phyloP scores from a whole-genome alignment of 2,888 invertebrate species.

The Galeruca laticollis region DNA sequence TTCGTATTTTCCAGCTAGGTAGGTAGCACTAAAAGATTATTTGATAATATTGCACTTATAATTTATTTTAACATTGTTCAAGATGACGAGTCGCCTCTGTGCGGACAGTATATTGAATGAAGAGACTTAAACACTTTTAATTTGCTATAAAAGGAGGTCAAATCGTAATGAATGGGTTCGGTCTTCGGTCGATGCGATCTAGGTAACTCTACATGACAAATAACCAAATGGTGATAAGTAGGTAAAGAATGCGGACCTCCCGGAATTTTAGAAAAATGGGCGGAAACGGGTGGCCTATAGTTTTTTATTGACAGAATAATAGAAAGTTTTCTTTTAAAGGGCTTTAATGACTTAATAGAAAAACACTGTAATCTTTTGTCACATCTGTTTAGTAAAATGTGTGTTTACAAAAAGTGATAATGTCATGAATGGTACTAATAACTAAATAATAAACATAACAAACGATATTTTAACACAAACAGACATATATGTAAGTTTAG shows the following conservation, averaged over 20 bases:
- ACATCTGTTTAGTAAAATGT: no score
- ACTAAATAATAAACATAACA: no score
- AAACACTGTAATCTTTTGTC: no score
- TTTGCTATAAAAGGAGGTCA: constrained; percentile 22
- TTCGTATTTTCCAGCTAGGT: no score
- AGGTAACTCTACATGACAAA: neutral
- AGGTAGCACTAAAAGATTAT: no score
- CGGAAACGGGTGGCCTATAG: neutral
- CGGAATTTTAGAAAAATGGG: constrained; percentile 3
- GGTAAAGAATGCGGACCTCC: constrained; percentile 16
- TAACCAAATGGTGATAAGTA: constrained; percentile 3
- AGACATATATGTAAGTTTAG: no score
- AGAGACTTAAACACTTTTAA: constrained; percentile 5
- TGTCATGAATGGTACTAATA: no score
- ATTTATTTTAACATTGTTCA: no score
- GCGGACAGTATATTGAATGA: neutral
- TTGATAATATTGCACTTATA: no score
- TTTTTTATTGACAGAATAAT: neutral
- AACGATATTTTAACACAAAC: no score
- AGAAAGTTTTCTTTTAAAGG: neutral
- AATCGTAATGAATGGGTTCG: constrained; percentile 10
- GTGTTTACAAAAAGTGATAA: no score
- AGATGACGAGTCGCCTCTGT: neutral
- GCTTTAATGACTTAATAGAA: neutral
- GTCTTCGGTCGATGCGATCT: constrained; percentile 7